Evolutionary conservation across 2,888 invertebrate species (phyloP), one percentile per base, ranked within the genome.

Genomic region (Pteria penguin): DNA sequence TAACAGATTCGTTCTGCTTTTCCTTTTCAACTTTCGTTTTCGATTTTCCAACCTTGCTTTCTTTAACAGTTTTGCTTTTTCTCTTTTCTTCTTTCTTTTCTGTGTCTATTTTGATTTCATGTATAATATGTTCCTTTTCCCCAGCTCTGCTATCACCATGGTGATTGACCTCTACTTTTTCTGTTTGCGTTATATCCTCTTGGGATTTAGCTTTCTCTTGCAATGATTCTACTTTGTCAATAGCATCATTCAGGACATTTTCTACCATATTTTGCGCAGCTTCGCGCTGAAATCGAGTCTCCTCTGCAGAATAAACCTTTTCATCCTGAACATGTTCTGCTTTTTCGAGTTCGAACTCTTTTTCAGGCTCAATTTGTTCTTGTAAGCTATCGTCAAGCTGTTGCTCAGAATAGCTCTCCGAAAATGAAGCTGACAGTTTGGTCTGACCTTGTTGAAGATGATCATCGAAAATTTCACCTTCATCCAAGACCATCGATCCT

Each of bases 391-490:
- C 68, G 32, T 68, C 57, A 29, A 33, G 32, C 24, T 68, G 68
- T 32, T 55, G 57, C 26, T 68, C 68, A 55, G 57, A 52, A 24
- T 32, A 68, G 33, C 68, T 68, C 27, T 68, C 68, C 27, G 57
- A 32, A 31, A 24, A 57, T 22, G 57, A 57, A 24, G 45, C 52
- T n/a, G 68, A 58, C 58, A 68, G 55, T 29, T 68, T 31, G 0
- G 57, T 31, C 45, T 18, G 11, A 14, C 11, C 11, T 45, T 45
- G 65, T 29, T 24, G 31, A 60, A 60, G 33, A n/a, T 63, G 62
- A 54, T 73, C 67, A n/a, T 73, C 73, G 52, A 73, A 61, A 8
- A 61, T 73, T 68, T 74, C 68, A 55, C 55, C 74, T 32, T 74
- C 74, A 55, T 67, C 74, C 26, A 74, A 26, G 18, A 74, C 62